phyloP scores from a whole-genome alignment of 2,888 invertebrate species.

The Anaspis maculata region DNA sequence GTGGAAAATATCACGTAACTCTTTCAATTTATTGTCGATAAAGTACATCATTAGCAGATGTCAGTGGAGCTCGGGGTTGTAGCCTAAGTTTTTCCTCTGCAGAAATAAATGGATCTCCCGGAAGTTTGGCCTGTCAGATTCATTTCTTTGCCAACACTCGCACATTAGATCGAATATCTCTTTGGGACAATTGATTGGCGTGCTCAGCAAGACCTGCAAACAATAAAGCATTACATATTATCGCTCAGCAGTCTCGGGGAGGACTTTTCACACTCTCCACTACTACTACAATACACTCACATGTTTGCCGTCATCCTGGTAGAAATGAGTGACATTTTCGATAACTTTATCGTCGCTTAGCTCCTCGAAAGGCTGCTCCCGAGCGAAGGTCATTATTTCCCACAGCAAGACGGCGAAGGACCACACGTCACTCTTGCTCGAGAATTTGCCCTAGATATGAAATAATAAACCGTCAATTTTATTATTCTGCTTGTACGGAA shows the following conservation, averaged over 20 bases:
- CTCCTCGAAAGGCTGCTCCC: conserved; percentile 74
- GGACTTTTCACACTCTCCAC: conserved; percentile 1
- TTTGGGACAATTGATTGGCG: conserved; percentile 70
- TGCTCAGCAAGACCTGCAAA: conserved; percentile 50
- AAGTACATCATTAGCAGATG: conserved; percentile 26
- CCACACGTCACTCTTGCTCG: conserved; percentile 82
- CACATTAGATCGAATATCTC: conserved; percentile 81
- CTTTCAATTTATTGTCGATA: conserved; percentile 31
- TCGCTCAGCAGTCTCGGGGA: conserved; percentile 4
- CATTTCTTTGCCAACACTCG: conserved; percentile 79
- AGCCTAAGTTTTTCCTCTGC: conserved; percentile 65
- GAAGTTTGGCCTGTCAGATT: conserved; percentile 69
- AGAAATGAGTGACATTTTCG: conserved; percentile 72
- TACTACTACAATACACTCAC: conserved; percentile 47
- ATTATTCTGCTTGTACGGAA: too few relatives aligned
- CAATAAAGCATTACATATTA: conserved; percentile 12
- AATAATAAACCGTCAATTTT: too few relatives aligned
- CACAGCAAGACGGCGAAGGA: conserved; percentile 80
- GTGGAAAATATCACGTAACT: conserved; percentile 29
- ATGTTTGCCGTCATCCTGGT: conserved; percentile 63
- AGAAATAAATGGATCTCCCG: conserved; percentile 79
- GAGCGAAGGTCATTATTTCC: conserved; percentile 78
- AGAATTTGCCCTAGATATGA: conserved; percentile 61
- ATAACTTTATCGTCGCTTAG: conserved; percentile 73
- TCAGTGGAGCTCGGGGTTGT: conserved; percentile 39